phyloP scores from a whole-genome alignment of 2,888 invertebrate genomes.

The Toxonevra muliebris region DNA sequence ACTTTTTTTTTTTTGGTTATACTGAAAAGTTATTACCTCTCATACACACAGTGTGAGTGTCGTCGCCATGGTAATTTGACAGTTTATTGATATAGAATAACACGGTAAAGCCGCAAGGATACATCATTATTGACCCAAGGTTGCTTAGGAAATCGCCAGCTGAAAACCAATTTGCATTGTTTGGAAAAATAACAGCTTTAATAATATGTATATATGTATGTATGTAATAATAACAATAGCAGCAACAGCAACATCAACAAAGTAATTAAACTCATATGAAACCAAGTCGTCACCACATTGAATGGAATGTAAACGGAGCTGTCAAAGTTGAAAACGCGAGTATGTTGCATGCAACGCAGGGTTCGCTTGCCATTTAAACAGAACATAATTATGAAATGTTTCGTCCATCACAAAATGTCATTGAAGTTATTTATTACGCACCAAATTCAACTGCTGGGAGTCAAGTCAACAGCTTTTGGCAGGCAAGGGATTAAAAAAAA shows the following conservation, averaged over 20 bases:
- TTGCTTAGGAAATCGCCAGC: conserved; percentile 47
- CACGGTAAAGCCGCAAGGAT: conserved; percentile 44
- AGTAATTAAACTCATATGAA: conserved; percentile 25
- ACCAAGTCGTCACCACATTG: background rate
- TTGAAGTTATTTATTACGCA: conserved; percentile 36
- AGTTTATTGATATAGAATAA: conserved; percentile 43
- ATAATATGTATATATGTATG: no score
- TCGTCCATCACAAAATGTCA: conserved; percentile 6
- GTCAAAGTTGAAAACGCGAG: conserved; percentile 4
- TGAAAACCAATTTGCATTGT: conserved; percentile 42
- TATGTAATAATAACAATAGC: conserved; percentile 32
- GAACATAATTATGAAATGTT: conserved; percentile 34
- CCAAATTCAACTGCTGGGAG: conserved; percentile 24
- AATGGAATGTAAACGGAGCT: background rate
- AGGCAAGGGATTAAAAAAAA: conserved; percentile 9
- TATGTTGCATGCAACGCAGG: conserved; percentile 12
- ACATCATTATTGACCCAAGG: conserved; percentile 46
- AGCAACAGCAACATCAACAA: conserved; percentile 29
- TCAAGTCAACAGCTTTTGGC: conserved; percentile 12
- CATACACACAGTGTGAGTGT: conserved; percentile 29
- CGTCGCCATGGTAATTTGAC: conserved; percentile 41
- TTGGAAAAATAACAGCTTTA: conserved; percentile 41
- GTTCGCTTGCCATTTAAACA: conserved; percentile 23
- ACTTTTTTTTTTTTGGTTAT: conserved; percentile 28
- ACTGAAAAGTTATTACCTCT: conserved; percentile 17